Evolutionary conservation across 2,888 invertebrate genomes (phyloP), one percentile per base, ranked within the genome.

Genomic region (Tetropium fuscum): DNA sequence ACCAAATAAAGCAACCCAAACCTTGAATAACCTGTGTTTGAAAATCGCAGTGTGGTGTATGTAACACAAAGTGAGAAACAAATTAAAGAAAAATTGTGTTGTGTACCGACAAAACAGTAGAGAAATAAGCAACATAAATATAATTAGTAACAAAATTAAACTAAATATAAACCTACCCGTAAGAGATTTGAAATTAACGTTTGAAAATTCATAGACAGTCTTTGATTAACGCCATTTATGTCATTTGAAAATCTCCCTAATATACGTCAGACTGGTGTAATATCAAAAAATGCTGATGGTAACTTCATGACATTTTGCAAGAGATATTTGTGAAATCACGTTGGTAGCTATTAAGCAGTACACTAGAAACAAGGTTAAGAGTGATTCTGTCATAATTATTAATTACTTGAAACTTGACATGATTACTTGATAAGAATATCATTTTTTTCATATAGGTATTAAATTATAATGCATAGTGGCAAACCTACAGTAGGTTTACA

Each of bases 211-310:
- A 15, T 36, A 0, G 78, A 78, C 70, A 90, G 85, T 73, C 85
- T 84, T 72, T 85, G 85, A 81, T 91, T 91, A 84, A 90, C 80
- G 69, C 89, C 85, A 79, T 90, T 89, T 72, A 90, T 83, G 82
- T 91, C 91, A 86, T 90, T 88, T 80, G 90, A 88, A 83, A 90
- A 90, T 81, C 90, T 86, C 83, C 87, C 84, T 51, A 93, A 83
- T 72, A 93, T 87, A 70, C 93, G 85, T 78, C 93, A 92, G 67
- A 87, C 74, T 22, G 93, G 93, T 53, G 92, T 93, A 71, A 88
- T 88, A 81, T 93, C 92, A 83, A 90, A 92, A 83, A 91, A 87
- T 76, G 87, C 85, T 83, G 90, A 86, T 54, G 92, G 91, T 74
- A 88, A 86, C 75, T 84, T 84, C 69, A 92, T 77, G 64, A 91